Evolutionary conservation across 2,888 invertebrate species (phyloP).

Genomic region (Archaeoteleia sp.): DNA sequence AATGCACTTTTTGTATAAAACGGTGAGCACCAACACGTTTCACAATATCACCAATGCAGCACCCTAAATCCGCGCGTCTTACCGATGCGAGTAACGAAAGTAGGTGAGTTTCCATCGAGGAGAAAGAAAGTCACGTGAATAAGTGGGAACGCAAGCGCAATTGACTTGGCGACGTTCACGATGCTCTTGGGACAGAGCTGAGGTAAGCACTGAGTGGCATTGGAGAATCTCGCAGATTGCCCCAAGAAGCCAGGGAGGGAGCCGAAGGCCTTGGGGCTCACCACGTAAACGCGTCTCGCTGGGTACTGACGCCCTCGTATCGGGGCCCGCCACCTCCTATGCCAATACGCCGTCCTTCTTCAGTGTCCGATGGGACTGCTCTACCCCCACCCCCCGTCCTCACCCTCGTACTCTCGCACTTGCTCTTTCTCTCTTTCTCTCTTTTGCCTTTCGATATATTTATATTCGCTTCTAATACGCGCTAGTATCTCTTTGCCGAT

Average conservation of each 20-base stretch:
- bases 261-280: slow-evolving; percentile 46
- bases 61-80: too few species aligned
- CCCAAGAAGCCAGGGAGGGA: slow-evolving; percentile 38
- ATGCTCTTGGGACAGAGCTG: slow-evolving; percentile 16
- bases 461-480: slow-evolving; percentile 71
- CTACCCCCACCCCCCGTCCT: slow-evolving; percentile 27
- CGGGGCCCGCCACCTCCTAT: slow-evolving; percentile 43
- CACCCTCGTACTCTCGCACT: not conserved
- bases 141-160: too few species aligned
- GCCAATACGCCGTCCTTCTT: slow-evolving; percentile 34
- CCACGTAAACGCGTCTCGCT: slow-evolving; percentile 45
- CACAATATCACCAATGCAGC: too few species aligned
- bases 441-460: slow-evolving; percentile 63
- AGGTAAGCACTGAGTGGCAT: slow-evolving; percentile 47
- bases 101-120: too few species aligned
- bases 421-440: slow-evolving; percentile 15
- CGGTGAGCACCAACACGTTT: too few species aligned
- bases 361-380: slow-evolving; percentile 33
- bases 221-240: slow-evolving; percentile 46
- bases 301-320: slow-evolving; percentile 46
- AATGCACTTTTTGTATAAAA: too few species aligned
- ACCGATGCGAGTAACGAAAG: too few species aligned
- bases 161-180: not conserved
- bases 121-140: too few species aligned
- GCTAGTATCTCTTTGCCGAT: slow-evolving; percentile 57